Evolutionary conservation across 2,888 invertebrate species (phyloP), one percentile per base, ranked within the genome.

Genomic region (Doris montereyensis): DNA sequence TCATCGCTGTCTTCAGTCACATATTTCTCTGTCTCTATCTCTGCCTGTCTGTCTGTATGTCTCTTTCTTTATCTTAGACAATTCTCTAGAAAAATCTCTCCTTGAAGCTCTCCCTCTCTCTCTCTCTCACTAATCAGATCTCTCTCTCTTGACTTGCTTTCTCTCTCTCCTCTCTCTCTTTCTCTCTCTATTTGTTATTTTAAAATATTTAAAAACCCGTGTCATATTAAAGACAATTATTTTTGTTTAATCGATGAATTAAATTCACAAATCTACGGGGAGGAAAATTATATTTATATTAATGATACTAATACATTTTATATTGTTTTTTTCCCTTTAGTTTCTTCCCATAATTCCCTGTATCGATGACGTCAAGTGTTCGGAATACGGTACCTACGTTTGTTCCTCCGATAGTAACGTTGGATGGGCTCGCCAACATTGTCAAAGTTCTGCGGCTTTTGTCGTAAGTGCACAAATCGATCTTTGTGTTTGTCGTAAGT

Each of bases 371-470:
- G 52, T 81, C 10, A 83, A 85, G 83, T 87, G 87, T 60, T 71
- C 68, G 13, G 60, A 62, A 28, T 86, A 86, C 60, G 85, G 81
- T 0, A 28, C 78, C 1, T 57, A 73, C 26, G 81, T 86, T 0
- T 87, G 87, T 77, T 78, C 82, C 1, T 77, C 84, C 32, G 60
- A 83, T 0, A 70, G 74, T 0, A 84, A 85, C 65, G 41, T 79
- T 0, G 35, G 77, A 28, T 87, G 87, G 87, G 86, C 84, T 0
- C 72, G 73, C 1, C 82, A 84, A n/a, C 84, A 87, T 80, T 87
- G 87, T 76, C 81, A 81, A 13, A 77, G 80, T 85, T 68, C 79
- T 87, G 87, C 83, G 82, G 83, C 65, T 83, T 78, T 28, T 87
- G 86, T 78, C 80, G 77, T 80, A 4, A 72, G 77, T 41, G 3